These are phyloP conservation scores for Diploscapter pachys DNA, from an alignment of 1,140 invertebrate genomes.

Conservation along the genomic window DNA sequence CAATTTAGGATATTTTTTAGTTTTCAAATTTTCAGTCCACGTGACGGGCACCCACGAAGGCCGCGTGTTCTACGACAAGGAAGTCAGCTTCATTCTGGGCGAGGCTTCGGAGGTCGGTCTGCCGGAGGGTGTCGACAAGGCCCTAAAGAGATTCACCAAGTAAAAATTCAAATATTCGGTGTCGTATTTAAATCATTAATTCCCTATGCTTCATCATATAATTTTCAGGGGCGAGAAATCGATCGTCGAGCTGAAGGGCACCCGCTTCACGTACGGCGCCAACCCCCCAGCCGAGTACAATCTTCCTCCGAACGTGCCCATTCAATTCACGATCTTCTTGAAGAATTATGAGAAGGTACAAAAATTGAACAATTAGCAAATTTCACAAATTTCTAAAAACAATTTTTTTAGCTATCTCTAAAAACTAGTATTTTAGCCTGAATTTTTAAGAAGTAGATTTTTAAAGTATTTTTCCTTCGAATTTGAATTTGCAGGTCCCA, in stretches of 20 bases:
- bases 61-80: conserved; percentile 23
- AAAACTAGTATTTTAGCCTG: background rate
- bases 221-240: conserved; percentile 25
- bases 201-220: no score
- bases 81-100: conserved; percentile 25
- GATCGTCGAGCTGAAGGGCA: conserved; percentile 25
- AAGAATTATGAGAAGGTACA: conserved; percentile 77
- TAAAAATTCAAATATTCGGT: no score
- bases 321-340: conserved; percentile 33
- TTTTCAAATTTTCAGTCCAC: conserved; percentile 19
- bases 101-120: conserved; percentile 30
- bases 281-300: conserved; percentile 24
- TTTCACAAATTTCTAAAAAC: conserved; percentile 3
- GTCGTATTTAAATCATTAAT: no score
- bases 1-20: background rate
- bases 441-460: background rate
- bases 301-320: conserved; percentile 17
- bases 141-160: conserved; percentile 22
- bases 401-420: background rate
- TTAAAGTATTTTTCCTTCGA: background rate
- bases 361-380: conserved; percentile 15
- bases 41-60: conserved; percentile 21
- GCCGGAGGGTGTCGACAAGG: conserved; percentile 33
- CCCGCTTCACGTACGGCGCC: conserved; percentile 30
- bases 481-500: conserved; percentile 63